These are phyloP conservation scores for Periophthalmus modestus DNA, from an alignment of 2,113 vertebrate species.

Conservation along the genomic window DNA sequence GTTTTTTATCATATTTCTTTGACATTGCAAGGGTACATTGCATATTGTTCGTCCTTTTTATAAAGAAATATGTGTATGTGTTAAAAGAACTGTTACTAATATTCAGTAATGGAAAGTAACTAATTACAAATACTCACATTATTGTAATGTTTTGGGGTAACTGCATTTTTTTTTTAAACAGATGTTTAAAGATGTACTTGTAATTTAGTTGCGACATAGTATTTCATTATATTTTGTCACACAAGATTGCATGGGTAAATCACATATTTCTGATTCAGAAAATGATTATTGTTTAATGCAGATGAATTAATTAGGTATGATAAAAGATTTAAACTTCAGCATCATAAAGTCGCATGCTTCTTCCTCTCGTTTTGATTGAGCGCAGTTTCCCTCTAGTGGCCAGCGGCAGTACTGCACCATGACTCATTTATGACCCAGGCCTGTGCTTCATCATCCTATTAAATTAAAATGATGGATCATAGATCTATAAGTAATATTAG, in stretches of 20 bases:
- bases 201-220: too few species aligned
- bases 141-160: too few species aligned
- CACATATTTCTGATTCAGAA: not conserved
- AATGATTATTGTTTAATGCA: not conserved
- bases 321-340: not conserved
- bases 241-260: not conserved
- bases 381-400: slow-evolving; percentile 75
- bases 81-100: too few species aligned
- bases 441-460: slow-evolving; percentile 41
- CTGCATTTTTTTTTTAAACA: too few species aligned
- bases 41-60: too few species aligned
- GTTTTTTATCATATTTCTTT: too few species aligned
- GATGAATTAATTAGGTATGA: not conserved
- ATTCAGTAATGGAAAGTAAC: too few species aligned
- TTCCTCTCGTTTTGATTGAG: slow-evolving; percentile 25
- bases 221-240: not conserved
- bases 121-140: too few species aligned
- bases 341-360: not conserved
- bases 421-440: slow-evolving; percentile 6
- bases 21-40: too few species aligned
- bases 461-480: slow-evolving; percentile 61
- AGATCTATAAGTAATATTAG: slow-evolving; percentile 43
- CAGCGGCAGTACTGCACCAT: slow-evolving; percentile 17
- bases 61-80: too few species aligned
- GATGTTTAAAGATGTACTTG: too few species aligned